Conservation (phyloP, 2,888 invertebrate species). For the Sarcophaga subvicina region DNA sequence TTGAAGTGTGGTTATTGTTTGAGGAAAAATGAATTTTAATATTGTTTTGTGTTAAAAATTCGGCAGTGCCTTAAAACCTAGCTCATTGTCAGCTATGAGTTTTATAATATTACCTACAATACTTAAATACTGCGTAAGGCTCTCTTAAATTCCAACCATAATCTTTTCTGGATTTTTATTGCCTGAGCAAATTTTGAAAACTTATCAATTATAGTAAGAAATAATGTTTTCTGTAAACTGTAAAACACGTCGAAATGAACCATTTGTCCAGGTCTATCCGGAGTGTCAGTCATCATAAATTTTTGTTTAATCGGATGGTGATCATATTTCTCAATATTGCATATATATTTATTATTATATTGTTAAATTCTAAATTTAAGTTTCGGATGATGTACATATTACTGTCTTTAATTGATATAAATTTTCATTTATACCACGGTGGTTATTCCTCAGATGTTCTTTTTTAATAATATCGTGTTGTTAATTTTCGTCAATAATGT, state of each 20-base stretch:
- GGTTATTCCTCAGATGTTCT: too few relatives aligned
- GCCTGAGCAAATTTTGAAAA: slow-evolving; percentile 49
- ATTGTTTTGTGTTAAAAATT: slow-evolving; percentile 59
- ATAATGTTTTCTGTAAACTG: too few relatives aligned
- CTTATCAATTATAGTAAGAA: slow-evolving; percentile 50
- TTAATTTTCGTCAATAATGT: too few relatives aligned
- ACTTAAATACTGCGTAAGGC: slow-evolving; percentile 56
- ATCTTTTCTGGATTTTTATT: slow-evolving; percentile 43
- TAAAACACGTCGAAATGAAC: slow-evolving; percentile 43
- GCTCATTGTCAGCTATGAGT: slow-evolving; percentile 67
- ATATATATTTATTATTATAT: too few relatives aligned
- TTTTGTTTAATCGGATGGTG: slow-evolving; percentile 3
- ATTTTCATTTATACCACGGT: too few relatives aligned
- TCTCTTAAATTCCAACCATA: slow-evolving; percentile 65
- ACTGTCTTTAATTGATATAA: too few relatives aligned
- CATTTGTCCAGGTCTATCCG: slow-evolving; percentile 2
- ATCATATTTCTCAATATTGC: too few relatives aligned
- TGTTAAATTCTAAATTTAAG: too few relatives aligned
- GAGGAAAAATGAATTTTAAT: too few relatives aligned
- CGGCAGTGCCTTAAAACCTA: slow-evolving; percentile 68
- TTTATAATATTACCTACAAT: slow-evolving; percentile 59
- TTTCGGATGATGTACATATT: too few relatives aligned
- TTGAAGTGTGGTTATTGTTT: slow-evolving; percentile 68
- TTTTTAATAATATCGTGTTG: too few relatives aligned
- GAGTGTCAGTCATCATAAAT: background rate